Conservation (phyloP, 2,113 vertebrate species). For the Muntiacus muntjak region DNA sequence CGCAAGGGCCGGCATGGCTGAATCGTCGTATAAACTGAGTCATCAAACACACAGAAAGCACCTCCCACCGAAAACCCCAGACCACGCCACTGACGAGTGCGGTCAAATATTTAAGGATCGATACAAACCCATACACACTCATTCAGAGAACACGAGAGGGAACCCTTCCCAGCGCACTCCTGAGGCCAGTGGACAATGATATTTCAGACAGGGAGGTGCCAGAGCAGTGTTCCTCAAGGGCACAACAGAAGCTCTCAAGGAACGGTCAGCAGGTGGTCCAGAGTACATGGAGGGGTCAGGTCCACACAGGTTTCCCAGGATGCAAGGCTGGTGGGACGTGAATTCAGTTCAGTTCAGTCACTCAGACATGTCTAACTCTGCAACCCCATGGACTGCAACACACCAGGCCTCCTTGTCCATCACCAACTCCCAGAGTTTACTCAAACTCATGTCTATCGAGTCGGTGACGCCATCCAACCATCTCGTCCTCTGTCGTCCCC, state of each 20-base stretch:
- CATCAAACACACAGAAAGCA: background rate
- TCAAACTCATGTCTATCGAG: background rate
- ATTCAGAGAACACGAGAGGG: background rate
- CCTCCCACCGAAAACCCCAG: background rate
- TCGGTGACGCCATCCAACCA: background rate
- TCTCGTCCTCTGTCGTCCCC: background rate
- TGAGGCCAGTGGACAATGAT: background rate
- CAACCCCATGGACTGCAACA: background rate
- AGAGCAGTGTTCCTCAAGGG: background rate
- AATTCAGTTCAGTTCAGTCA: background rate
- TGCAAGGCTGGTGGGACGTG: too few species aligned
- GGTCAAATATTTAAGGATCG: background rate
- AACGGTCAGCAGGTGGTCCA: background rate
- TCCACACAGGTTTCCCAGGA: background rate
- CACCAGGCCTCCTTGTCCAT: background rate
- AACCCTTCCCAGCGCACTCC: background rate
- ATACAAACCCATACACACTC: too few species aligned
- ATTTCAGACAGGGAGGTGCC: background rate
- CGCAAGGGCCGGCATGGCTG: background rate
- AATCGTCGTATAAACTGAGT: background rate
- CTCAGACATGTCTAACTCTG: background rate
- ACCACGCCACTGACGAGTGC: background rate
- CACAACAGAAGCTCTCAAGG: background rate
- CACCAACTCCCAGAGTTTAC: background rate
- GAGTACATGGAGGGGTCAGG: background rate